These are phyloP conservation scores for Oreohelix idahoensis DNA, from an alignment of 1,140 invertebrate species.

Conservation along the genomic window DNA sequence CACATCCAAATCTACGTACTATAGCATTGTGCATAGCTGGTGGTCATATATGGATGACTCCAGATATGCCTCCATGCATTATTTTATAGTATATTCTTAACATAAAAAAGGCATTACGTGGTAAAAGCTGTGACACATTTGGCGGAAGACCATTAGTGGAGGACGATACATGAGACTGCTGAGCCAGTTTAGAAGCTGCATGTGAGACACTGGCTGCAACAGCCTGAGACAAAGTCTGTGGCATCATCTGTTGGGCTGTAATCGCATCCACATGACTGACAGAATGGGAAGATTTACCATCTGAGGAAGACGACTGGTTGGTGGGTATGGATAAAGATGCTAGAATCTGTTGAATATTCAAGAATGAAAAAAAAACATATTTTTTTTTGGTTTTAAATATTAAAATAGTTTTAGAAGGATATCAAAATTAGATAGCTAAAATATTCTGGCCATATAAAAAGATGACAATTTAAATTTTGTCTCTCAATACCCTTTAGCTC, in stretches of 20 bases:
- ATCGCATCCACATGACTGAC: slow-evolving; percentile 13
- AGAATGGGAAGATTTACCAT: neutral
- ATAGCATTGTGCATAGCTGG: too few species aligned
- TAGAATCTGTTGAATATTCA: slow-evolving; percentile 33
- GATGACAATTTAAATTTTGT: too few species aligned
- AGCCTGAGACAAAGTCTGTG: slow-evolving; percentile 39
- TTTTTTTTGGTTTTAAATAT: too few species aligned
- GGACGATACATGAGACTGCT: slow-evolving; percentile 42
- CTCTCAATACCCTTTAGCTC: too few species aligned
- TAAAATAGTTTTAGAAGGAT: too few species aligned
- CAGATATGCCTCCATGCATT: too few species aligned
- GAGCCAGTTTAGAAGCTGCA: slow-evolving; percentile 38
- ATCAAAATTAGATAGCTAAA: too few species aligned
- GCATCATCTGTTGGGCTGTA: slow-evolving; percentile 33
- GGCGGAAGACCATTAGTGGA: slow-evolving; percentile 63
- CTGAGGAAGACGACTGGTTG: slow-evolving; percentile 33
- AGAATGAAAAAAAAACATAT: neutral
- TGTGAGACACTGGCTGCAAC: slow-evolving; percentile 36
- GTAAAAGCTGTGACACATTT: slow-evolving; percentile 68
- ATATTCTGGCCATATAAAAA: too few species aligned
- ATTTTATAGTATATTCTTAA: too few species aligned
- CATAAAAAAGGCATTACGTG: slow-evolving; percentile 54
- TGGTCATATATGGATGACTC: too few species aligned
- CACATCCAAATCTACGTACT: too few species aligned
- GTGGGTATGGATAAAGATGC: slow-evolving; percentile 37